Evolutionary conservation across 2,888 invertebrate species (phyloP).

Genomic region (Caenorhabditis uteleia): DNA sequence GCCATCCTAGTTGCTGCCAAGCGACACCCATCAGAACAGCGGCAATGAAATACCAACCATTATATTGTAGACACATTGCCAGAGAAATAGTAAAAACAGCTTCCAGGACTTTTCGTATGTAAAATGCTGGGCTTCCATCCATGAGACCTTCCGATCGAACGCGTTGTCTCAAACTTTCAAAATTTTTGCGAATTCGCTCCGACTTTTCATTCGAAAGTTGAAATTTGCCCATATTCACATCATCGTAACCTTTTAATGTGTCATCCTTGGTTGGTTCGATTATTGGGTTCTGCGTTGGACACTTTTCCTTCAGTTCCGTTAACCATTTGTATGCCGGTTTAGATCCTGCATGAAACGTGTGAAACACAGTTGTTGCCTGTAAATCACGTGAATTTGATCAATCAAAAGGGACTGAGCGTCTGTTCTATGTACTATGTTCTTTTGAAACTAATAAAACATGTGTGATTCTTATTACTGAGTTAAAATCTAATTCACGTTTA

Average conservation of each 20-base stretch:
- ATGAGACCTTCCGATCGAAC: conserved; percentile 58
- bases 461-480: neutral
- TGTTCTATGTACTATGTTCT: neutral
- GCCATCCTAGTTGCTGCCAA: conserved; percentile 66
- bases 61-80: conserved; percentile 59
- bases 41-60: conserved; percentile 56
- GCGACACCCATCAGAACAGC: conserved; percentile 66
- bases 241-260: conserved; percentile 52
- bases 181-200: conserved; percentile 54
- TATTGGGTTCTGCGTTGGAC: conserved; percentile 43
- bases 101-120: conserved; percentile 60
- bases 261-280: conserved; percentile 37
- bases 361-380: conserved; percentile 67
- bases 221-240: conserved; percentile 65
- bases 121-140: conserved; percentile 56
- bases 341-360: conserved; percentile 67
- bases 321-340: conserved; percentile 63
- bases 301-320: conserved; percentile 49
- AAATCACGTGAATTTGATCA: neutral
- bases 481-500: neutral
- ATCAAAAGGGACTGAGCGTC: neutral
- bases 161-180: conserved; percentile 54
- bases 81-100: conserved; percentile 51
- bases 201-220: conserved; percentile 52
- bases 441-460: neutral